Conservation (phyloP, 2,113 vertebrate genomes). For the Apodemus speciosus region DNA sequence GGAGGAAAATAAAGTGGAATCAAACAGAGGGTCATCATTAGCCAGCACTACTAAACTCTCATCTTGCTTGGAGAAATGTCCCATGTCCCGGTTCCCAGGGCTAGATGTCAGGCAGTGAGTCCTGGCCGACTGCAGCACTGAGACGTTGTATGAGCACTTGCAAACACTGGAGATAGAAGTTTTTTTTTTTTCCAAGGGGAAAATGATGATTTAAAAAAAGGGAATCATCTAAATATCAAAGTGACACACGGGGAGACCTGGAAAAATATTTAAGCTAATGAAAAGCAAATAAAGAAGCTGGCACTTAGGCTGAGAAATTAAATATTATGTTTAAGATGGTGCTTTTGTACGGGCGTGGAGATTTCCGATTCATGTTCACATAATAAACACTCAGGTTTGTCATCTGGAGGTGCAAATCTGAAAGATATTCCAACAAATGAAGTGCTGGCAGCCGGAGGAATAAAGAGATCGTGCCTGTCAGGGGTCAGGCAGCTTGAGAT, state of each 20-base stretch:
- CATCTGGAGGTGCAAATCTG: constrained; percentile 95
- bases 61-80: neutral
- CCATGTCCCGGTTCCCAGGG: neutral
- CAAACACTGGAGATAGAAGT: neutral
- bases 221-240: constrained; percentile 86
- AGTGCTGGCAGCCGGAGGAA: constrained; percentile 94
- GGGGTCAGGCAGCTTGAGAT: constrained; percentile 97
- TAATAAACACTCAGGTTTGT: constrained; percentile 94
- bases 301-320: constrained; percentile 84
- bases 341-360: constrained; percentile 85
- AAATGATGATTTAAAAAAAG: constrained; percentile 78
- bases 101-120: accelerated
- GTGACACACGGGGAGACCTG: constrained; percentile 79
- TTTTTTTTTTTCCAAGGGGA: constrained; percentile 55
- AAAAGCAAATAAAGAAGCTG: constrained; percentile 85
- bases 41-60: neutral
- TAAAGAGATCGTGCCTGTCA: constrained; percentile 95
- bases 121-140: neutral
- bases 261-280: constrained; percentile 83
- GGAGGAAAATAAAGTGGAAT: neutral
- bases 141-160: neutral
- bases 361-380: constrained; percentile 90
- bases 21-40: neutral
- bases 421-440: constrained; percentile 97
- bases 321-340: constrained; percentile 86